Base-by-base conservation (phyloP, 1,140 invertebrate genomes). In the Hypothenemus hampei region DNA sequence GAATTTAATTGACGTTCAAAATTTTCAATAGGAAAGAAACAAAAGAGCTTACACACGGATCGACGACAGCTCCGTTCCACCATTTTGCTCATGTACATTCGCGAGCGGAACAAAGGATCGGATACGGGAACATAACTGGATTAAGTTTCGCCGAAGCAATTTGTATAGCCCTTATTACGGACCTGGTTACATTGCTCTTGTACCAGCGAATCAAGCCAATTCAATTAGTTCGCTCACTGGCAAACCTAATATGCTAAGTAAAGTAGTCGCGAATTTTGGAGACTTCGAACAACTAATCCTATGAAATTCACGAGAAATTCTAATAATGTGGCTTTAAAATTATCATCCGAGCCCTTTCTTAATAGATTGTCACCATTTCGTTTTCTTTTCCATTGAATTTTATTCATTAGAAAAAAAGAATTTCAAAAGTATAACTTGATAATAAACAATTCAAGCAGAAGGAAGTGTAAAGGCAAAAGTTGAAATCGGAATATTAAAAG, bases 241-340 rank as follows among this genome's bases (percentile, higher is more conserved):
- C 64, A 66, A 67, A 65, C 62, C 65, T 65, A 63, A 67, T 67
- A 67, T 65, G 64, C 61, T 65, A 65, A 65, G 58, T 67, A 67
- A 67, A 67, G 62, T 67, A 67, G 61, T 66, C 60, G 57, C 62
- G 60, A 49, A 60, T 66, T 64, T 60, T 44, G 49, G 36, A 59
- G 54, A 57, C 23, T 57, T 50, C 39, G 18, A 50, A 50, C 31
- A 31, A 44, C 24, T 22, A 48, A 41, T 31, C 33, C 43, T 19
- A 55, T 26, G 36, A 29, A 52, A 60, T 44, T 53, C 33, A 40
- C 49, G 43, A 52, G 57, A 49, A 52, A 53, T 19, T 62, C 48
- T 54, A 54, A 54, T 54, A 45, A 19, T 13, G 40, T 33, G 37
- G 48, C 48, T 51, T 51, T 7, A 20, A 41, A 51, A 51, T 41